phyloP scores from a whole-genome alignment of 2,888 invertebrate genomes.

The Ormyrus rosae region DNA sequence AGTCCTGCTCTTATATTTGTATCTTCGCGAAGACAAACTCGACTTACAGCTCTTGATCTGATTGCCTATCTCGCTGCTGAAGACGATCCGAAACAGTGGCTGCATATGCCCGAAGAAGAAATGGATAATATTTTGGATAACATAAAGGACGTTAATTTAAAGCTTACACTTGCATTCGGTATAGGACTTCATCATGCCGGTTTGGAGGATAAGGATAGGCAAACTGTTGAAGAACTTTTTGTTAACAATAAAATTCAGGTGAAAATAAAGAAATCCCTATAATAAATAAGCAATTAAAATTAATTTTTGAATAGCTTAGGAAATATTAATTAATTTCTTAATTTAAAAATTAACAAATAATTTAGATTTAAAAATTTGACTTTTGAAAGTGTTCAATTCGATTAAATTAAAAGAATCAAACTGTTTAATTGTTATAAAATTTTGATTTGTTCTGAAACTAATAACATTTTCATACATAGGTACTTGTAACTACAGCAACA shows the following conservation, averaged over 20 bases:
- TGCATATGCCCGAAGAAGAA: conserved; percentile 90
- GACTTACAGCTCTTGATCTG: conserved; percentile 96
- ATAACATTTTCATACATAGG: conserved; percentile 75
- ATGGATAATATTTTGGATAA: conserved; percentile 85
- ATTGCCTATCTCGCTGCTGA: conserved; percentile 94
- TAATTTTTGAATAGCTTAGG: too few relatives aligned
- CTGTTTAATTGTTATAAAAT: neutral
- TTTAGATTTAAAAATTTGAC: too few relatives aligned
- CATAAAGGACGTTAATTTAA: conserved; percentile 92
- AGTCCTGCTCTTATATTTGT: conserved; percentile 97
- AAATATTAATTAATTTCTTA: too few relatives aligned
- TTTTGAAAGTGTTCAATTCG: too few relatives aligned
- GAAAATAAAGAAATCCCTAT: conserved; percentile 53
- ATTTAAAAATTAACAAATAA: too few relatives aligned
- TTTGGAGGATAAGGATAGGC: conserved; percentile 93
- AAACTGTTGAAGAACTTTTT: conserved; percentile 94
- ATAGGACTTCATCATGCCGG: conserved; percentile 99
- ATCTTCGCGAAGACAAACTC: conserved; percentile 96
- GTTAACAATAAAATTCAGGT: conserved; percentile 96
- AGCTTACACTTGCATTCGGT: conserved; percentile 95
- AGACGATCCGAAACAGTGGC: conserved; percentile 95
- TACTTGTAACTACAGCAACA: conserved; percentile 97
- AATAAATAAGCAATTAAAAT: neutral
- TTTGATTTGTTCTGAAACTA: neutral
- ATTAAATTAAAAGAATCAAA: neutral